Percentiles rank a stretch among this genome's conserved stretches.
Evolutionary conservation across 2,113 vertebrate genomes (phyloP).

Genomic region (Gambusia holbrooki): DNA sequence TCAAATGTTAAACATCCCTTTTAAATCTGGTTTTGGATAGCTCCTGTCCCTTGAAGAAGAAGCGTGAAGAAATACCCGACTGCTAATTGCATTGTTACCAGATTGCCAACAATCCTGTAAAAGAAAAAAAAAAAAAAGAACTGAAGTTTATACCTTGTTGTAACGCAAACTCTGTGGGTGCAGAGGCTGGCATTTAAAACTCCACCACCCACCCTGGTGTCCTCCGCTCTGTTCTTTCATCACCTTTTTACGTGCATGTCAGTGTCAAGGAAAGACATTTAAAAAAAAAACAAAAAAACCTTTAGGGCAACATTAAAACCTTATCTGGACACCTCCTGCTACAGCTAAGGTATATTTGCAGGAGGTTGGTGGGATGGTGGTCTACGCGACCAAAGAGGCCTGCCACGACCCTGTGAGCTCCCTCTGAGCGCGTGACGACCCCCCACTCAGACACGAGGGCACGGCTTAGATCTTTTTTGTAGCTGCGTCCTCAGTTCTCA

Average conservation of each 20-base stretch:
- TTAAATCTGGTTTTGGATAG: too few species aligned
- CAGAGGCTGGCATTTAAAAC: conserved; percentile 44
- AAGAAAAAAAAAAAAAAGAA: background rate
- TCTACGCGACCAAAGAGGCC: conserved; percentile 45
- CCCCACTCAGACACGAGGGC: conserved; percentile 58
- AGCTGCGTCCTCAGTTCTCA: conserved; percentile 53
- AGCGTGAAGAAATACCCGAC: too few species aligned
- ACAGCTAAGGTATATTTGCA: conserved; percentile 17
- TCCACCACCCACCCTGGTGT: conserved; percentile 18
- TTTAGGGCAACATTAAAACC: conserved; percentile 7
- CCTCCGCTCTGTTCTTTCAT: conserved; percentile 11
- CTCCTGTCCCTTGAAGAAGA: too few species aligned
- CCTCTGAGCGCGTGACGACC: conserved; percentile 49
- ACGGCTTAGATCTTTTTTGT: conserved; percentile 65
- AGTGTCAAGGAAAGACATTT: conserved; percentile 32
- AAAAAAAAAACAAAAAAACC: background rate
- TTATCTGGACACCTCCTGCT: background rate
- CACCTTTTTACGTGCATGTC: conserved; percentile 56
- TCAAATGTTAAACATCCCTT: too few species aligned
- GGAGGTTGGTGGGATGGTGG: conserved; percentile 31
- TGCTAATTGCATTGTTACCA: too few species aligned
- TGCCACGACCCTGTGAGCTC: conserved; percentile 17
- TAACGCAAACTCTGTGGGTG: background rate
- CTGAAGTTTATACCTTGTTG: background rate
- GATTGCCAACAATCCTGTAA: background rate